Conservation (phyloP, 1,140 invertebrate species). For the Nautilus pompilius region DNA sequence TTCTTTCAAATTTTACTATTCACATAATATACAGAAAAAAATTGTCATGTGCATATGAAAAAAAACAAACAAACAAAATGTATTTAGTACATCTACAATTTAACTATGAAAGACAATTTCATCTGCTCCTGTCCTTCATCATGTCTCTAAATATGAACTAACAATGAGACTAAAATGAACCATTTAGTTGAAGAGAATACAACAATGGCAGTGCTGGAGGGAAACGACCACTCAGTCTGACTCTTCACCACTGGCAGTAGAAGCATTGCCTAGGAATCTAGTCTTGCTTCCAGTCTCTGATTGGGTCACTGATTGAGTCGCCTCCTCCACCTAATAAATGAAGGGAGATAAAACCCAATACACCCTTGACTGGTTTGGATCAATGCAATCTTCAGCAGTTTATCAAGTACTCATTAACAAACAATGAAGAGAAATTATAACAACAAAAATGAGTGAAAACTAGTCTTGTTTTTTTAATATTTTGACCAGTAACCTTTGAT, state of each 20-base stretch:
- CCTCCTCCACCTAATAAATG: constrained; percentile 49
- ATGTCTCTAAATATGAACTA: neutral
- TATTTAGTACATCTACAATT: neutral
- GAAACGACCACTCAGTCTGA: constrained; percentile 26
- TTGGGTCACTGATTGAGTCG: constrained; percentile 52
- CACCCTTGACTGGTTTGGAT: too few relatives aligned
- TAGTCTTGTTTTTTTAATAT: too few relatives aligned
- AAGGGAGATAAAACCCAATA: constrained; percentile 14
- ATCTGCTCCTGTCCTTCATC: neutral
- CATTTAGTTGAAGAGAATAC: neutral
- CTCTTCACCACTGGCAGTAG: constrained; percentile 31
- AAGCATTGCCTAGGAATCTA: constrained; percentile 43
- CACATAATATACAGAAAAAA: too few relatives aligned
- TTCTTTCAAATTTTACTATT: too few relatives aligned
- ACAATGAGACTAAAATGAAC: neutral
- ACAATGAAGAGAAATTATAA: too few relatives aligned
- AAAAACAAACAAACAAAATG: neutral
- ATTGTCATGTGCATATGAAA: neutral
- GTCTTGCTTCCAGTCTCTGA: constrained; percentile 34
- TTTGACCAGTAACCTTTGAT: too few relatives aligned
- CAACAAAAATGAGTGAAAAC: too few relatives aligned
- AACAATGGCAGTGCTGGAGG: neutral
- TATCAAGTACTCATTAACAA: too few relatives aligned
- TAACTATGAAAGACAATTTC: neutral
- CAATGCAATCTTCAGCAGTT: too few relatives aligned